Conservation (phyloP, 2,113 vertebrate genomes). For the Callionymus lyra region DNA sequence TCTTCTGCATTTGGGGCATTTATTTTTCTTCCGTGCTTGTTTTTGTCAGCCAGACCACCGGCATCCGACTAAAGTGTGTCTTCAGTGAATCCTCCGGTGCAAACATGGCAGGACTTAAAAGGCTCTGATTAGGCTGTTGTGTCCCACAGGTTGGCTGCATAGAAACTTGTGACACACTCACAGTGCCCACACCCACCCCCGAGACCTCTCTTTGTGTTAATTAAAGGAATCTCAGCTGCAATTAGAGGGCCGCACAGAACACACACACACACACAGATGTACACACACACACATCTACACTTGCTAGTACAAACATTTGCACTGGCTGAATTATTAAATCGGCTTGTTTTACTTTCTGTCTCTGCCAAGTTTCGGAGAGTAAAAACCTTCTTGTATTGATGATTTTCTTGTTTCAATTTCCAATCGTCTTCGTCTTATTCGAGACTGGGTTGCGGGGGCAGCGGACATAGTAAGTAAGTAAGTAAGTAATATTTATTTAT, state of each 20-base stretch:
- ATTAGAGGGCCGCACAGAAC: conserved; percentile 55
- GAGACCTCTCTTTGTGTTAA: conserved; percentile 62
- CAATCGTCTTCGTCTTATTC: too few species aligned
- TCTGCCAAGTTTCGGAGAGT: too few species aligned
- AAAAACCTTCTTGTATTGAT: too few species aligned
- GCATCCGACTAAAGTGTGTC: conserved; percentile 54
- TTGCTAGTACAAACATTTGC: conserved; percentile 20
- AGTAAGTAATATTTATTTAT: too few species aligned
- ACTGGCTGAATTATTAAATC: too few species aligned
- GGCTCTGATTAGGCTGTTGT: conserved; percentile 63
- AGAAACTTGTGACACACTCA: conserved; percentile 59
- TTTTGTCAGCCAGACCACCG: conserved; percentile 36
- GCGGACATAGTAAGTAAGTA: too few species aligned
- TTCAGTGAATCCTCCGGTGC: conserved; percentile 52
- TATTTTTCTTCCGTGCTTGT: conserved; percentile 20
- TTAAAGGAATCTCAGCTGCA: conserved; percentile 62
- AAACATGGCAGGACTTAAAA: conserved; percentile 60
- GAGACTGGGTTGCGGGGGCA: too few species aligned
- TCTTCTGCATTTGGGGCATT: conserved; percentile 18
- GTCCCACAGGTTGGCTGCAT: conserved; percentile 58
- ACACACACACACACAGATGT: conserved; percentile 17
- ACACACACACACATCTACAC: conserved; percentile 21
- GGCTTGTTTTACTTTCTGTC: too few species aligned
- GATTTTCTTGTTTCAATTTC: too few species aligned
- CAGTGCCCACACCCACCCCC: conserved; percentile 37